Conservation (phyloP, 35 echinoderm and acorn worm genomes). For the Heliocidaris erythrogramma region DNA sequence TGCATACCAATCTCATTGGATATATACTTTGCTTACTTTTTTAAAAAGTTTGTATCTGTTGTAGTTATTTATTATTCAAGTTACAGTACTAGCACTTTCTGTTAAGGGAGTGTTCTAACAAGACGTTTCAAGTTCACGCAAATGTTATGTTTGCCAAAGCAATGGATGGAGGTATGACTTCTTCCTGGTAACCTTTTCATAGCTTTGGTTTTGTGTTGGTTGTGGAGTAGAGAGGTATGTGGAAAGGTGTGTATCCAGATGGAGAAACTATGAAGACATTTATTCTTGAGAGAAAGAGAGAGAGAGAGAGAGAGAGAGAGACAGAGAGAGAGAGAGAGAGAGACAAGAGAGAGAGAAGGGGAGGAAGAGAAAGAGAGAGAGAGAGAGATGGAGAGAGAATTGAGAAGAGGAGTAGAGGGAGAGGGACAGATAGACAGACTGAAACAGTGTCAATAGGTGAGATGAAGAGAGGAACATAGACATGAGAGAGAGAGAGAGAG, state of each 20-base stretch:
- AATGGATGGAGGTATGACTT: background rate
- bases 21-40: background rate
- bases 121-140: background rate
- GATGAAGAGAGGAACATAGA: too few relatives aligned
- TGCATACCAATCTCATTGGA: background rate
- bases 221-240: background rate
- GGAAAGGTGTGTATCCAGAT: background rate
- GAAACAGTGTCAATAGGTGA: too few relatives aligned
- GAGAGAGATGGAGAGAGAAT: background rate
- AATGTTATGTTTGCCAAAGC: slow-evolving; percentile 1
- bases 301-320: background rate
- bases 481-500: background rate
- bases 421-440: too few relatives aligned
- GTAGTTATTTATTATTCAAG: background rate
- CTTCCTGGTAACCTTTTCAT: background rate
- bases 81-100: background rate
- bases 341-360: background rate
- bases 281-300: background rate
- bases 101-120: background rate
- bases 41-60: background rate
- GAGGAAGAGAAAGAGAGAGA: background rate
- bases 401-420: background rate
- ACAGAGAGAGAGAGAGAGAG: background rate
- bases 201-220: background rate
- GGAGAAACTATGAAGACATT: background rate